Base-by-base conservation (phyloP, 1,140 invertebrate species). In the Physella acuta region DNA sequence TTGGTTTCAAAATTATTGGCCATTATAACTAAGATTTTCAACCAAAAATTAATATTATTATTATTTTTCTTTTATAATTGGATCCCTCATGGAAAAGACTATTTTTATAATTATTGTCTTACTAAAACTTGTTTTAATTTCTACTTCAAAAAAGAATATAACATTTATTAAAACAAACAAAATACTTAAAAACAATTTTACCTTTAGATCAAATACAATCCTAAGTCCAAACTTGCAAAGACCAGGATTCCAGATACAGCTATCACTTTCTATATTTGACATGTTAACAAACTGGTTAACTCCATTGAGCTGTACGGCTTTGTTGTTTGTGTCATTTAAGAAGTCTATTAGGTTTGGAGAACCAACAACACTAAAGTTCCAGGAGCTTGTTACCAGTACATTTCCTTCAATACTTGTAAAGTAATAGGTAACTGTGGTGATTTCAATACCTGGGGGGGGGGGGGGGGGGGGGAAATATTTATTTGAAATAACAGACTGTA, bases 151-250 rank as follows among this genome's bases (percentile, higher is more conserved):
- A n/a, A n/a, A n/a, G n/a, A n/a, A n/a, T n/a, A n/a, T n/a, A n/a
- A n/a, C n/a, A n/a, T n/a, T n/a, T n/a, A n/a, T n/a, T n/a, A n/a
- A n/a, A n/a, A n/a, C n/a, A n/a, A n/a, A n/a, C n/a, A n/a, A n/a
- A n/a, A n/a, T n/a, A n/a, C n/a, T n/a, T n/a, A n/a, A n/a, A n/a
- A n/a, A n/a, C n/a, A n/a, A n/a, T n/a, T n/a, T n/a, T n/a, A 68
- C 28, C 49, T 70, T 73, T 2, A 76, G 34, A 2, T 58, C 63
- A 53, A 79, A 76, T 33, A 66, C 63, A 28, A 75, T 65, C 3
- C 75, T 73, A 39, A 79, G 58, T 58, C 78, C 78, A 26, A 65
- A 52, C 24, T 34, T 24, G 68, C 78, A 79, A 31, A 63, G 20
- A 4, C 52, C 71, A 1, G 78, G 78, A 3, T 73, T 71, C 55